These are phyloP conservation scores for Caenorhabditis auriculariae DNA, from an alignment of 2,888 invertebrate genomes.

Conservation along the genomic window DNA sequence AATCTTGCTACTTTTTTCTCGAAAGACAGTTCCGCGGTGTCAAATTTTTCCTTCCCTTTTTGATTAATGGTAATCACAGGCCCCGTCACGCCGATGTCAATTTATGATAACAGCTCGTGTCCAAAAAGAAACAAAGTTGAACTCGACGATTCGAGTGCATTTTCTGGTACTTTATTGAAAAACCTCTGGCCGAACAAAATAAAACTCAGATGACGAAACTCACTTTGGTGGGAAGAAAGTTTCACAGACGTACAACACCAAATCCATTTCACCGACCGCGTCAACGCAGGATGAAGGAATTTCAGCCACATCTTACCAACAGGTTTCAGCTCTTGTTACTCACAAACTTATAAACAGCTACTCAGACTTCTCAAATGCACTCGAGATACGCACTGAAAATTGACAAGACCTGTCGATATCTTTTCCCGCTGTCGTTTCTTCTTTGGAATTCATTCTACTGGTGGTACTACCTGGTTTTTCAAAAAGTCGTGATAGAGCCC, in stretches of 20 bases:
- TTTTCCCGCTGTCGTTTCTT: slow-evolving; percentile 46
- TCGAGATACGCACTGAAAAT: slow-evolving; percentile 50
- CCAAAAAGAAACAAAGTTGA: too few species aligned
- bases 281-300: too few species aligned
- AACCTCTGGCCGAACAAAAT: not conserved
- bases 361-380: slow-evolving; percentile 34
- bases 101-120: slow-evolving; percentile 30
- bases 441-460: slow-evolving; percentile 50
- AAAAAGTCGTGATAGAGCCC: too few species aligned
- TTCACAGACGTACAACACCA: too few species aligned
- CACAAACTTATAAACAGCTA: too few species aligned
- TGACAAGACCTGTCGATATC: slow-evolving; percentile 48
- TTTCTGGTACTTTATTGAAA: too few species aligned
- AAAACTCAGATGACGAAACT: not conserved
- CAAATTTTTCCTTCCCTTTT: slow-evolving; percentile 5
- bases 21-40: not conserved
- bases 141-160: too few species aligned
- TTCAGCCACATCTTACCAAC: too few species aligned
- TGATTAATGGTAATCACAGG: slow-evolving; percentile 11
- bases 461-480: slow-evolving; percentile 47
- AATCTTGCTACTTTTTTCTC: not conserved
- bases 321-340: too few species aligned
- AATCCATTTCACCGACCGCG: too few species aligned
- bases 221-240: not conserved
- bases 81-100: slow-evolving; percentile 23